Evolutionary conservation across 2,113 vertebrate genomes (phyloP).

Genomic region (Nyctibius bracteatus): DNA sequence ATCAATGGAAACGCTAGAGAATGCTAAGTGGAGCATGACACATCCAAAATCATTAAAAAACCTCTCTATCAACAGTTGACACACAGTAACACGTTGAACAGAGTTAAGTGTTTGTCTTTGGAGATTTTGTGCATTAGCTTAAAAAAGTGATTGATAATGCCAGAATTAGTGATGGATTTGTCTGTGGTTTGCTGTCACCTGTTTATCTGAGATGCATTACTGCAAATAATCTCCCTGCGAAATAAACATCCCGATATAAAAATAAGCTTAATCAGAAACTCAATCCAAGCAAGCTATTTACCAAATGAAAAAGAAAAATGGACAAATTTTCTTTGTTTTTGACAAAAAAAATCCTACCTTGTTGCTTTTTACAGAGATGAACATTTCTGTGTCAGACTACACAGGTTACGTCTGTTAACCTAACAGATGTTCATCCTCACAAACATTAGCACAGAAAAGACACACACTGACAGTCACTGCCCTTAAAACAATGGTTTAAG

Average conservation of each 20-base stretch:
- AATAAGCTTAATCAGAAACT: background rate
- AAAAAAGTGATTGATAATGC: background rate
- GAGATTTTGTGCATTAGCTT: slow-evolving; percentile 1
- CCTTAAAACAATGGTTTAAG: background rate
- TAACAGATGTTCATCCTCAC: background rate
- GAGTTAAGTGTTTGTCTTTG: background rate
- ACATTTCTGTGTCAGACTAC: background rate
- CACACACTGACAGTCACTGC: background rate
- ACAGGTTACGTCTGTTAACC: background rate
- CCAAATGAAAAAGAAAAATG: background rate
- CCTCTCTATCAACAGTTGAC: slow-evolving; percentile 25
- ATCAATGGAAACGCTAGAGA: slow-evolving; percentile 7
- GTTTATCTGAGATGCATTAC: background rate
- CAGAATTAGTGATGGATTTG: background rate
- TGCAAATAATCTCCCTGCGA: background rate
- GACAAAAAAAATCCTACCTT: background rate
- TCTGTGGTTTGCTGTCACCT: background rate
- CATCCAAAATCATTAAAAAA: slow-evolving; percentile 18
- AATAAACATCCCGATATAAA: background rate
- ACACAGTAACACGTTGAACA: background rate
- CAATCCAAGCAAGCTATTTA: background rate
- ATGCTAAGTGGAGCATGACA: slow-evolving; percentile 22
- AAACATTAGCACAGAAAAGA: background rate
- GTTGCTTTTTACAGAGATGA: background rate
- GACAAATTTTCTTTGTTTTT: background rate